These are phyloP conservation scores for Piprites chloris DNA, from an alignment of 2,113 vertebrate species.

Conservation along the genomic window DNA sequence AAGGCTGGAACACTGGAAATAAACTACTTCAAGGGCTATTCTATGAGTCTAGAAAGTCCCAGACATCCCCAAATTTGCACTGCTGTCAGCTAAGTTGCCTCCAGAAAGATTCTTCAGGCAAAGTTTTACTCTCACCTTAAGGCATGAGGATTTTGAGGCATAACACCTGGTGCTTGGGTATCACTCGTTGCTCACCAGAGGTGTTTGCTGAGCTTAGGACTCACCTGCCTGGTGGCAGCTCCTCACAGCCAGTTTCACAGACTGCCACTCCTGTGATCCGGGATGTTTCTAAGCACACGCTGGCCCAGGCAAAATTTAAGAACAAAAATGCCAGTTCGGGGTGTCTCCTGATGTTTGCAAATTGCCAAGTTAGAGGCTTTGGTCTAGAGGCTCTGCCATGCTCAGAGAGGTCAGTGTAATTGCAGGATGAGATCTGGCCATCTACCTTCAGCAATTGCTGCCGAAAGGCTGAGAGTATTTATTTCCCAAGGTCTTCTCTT, in stretches of 20 bases:
- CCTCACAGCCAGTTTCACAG: neutral
- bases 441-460: neutral
- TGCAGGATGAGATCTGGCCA: neutral
- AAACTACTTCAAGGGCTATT: neutral
- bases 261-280: neutral
- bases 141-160: neutral
- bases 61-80: neutral
- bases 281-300: neutral
- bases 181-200: neutral
- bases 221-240: neutral
- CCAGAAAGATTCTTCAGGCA: neutral
- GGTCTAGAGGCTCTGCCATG: neutral
- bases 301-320: neutral
- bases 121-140: neutral
- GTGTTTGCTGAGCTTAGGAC: neutral
- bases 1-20: neutral
- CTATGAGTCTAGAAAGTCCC: neutral
- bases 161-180: fast-evolving
- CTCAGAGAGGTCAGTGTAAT: neutral
- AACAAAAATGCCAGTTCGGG: neutral
- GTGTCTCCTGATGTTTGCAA: neutral
- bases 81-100: neutral
- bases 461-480: neutral
- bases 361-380: neutral
- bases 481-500: constrained; percentile 19